Evolutionary conservation across 2,113 vertebrate genomes (phyloP), one percentile per base, ranked within the genome.

Genomic region (Meles meles): DNA sequence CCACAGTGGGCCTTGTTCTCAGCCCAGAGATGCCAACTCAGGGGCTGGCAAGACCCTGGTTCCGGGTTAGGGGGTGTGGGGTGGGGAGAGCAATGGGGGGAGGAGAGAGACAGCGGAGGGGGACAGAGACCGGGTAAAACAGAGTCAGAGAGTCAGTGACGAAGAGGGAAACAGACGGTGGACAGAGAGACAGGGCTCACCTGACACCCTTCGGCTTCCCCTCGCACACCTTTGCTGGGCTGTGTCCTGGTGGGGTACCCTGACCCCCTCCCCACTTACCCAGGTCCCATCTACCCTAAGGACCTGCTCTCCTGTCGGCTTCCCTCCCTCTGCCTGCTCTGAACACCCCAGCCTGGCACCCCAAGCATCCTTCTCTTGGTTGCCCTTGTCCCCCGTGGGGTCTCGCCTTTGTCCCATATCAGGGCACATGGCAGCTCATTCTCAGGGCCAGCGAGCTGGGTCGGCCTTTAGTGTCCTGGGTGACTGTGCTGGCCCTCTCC

Each of bases 221-320:
- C 3, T 2, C 0, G 2, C 7, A 7, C 9, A 0, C 42, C 47
- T 18, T 0, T 1, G 47, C 49, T 11, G 34, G 63, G 15, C 44
- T 42, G 23, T 9, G 44, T 52, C 61, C n/a, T 2, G 1, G 42
- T 0, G 8, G 31, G 59, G 25, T 20, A 27, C 44, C 11, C 44
- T 7, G 0, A 1, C 9, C 44, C 27, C 37, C 63, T 25, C 37
- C 21, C 3, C 14, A 10, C 59, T 31, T 37, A 7, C 67, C 37
- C 13, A 12, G 86, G 27, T 2, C 29, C 29, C 42, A 0, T 20
- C 65, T 7, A 18, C 57, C 10, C 20, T 23, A 34, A 21, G 25
- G 6, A 12, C 37, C 47, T 6, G 55, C 44, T 57, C 59, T 15
- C n/a, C 8, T 37, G 23, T 39, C 47, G 13, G 44, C 6, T 44